phyloP scores from a whole-genome alignment of 1,140 invertebrate genomes.

The Hypsibius dujardini region DNA sequence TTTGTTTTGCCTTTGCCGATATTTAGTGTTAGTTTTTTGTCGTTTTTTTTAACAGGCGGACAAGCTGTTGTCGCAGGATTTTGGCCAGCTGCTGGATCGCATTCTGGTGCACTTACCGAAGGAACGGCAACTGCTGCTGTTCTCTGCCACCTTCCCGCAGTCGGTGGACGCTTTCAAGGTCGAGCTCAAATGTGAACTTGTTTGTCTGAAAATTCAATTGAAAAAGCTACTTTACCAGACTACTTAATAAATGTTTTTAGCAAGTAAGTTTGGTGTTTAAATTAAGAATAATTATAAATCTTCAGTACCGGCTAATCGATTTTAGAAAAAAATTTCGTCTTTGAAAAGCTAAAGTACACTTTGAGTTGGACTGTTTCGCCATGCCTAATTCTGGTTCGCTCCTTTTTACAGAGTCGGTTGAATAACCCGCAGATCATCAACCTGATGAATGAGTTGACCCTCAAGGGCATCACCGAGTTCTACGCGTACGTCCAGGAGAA shows the following conservation, averaged over 20 bases:
- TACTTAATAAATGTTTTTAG: too few species aligned
- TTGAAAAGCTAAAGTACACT: too few species aligned
- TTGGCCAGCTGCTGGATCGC: slow-evolving; percentile 93
- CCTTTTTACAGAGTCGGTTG: slow-evolving; percentile 53
- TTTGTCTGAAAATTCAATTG: neutral
- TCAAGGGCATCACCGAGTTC: slow-evolving; percentile 99
- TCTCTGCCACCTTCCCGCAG: slow-evolving; percentile 95
- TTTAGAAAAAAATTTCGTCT: too few species aligned
- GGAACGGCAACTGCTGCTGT: slow-evolving; percentile 90
- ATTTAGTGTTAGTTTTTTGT: neutral
- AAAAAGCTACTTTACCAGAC: too few species aligned
- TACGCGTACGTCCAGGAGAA: slow-evolving; percentile 99
- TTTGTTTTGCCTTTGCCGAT: too few species aligned
- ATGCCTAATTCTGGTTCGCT: neutral
- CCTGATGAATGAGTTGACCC: slow-evolving; percentile 95
- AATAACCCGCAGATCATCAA: slow-evolving; percentile 96
- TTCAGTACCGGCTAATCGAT: too few species aligned
- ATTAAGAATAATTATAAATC: too few species aligned
- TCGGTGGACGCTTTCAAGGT: slow-evolving; percentile 98
- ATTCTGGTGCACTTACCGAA: slow-evolving; percentile 80
- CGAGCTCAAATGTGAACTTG: slow-evolving; percentile 24
- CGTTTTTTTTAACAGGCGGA: slow-evolving; percentile 49
- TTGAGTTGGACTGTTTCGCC: too few species aligned
- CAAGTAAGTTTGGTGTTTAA: too few species aligned
- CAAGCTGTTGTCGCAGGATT: slow-evolving; percentile 95